Conservation (phyloP, 2,113 vertebrate genomes). For the Coptodon bakossiorum region DNA sequence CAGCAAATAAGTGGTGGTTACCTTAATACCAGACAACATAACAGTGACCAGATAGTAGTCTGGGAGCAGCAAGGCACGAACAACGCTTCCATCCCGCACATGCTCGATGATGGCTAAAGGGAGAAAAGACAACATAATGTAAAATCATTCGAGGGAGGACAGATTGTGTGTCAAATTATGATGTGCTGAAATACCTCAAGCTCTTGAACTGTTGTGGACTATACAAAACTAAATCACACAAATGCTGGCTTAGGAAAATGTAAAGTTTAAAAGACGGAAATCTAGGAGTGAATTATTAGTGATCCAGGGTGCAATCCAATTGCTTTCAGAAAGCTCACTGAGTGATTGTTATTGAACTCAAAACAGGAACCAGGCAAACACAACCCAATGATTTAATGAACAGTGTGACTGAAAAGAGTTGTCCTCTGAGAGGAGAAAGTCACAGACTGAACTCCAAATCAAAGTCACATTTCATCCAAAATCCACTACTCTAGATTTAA, state of each 20-base stretch:
- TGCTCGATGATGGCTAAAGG: constrained; percentile 91
- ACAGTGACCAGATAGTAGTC: constrained; percentile 92
- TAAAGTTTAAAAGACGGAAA: not conserved
- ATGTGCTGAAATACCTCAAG: not conserved
- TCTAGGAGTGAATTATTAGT: not conserved
- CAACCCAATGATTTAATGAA: not conserved
- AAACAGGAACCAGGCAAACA: not conserved
- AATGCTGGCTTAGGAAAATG: not conserved
- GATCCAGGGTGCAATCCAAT: not conserved
- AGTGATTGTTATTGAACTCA: not conserved
- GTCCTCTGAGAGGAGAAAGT: not conserved
- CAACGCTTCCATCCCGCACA: constrained; percentile 90
- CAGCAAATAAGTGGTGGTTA: constrained; percentile 37
- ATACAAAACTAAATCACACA: not conserved
- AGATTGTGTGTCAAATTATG: not conserved
- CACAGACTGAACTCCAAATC: not conserved
- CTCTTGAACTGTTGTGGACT: accelerated
- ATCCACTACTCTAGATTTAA: not conserved
- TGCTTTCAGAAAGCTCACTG: not conserved
- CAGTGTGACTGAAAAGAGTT: not conserved
- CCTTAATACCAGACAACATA: constrained; percentile 98
- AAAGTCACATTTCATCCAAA: not conserved
- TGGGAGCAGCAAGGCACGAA: constrained; percentile 91
- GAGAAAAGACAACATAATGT: not conserved
- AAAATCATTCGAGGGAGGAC: not conserved